Base-by-base conservation (phyloP, 1,140 invertebrate species). In the Caenorhabditis brenneri region DNA sequence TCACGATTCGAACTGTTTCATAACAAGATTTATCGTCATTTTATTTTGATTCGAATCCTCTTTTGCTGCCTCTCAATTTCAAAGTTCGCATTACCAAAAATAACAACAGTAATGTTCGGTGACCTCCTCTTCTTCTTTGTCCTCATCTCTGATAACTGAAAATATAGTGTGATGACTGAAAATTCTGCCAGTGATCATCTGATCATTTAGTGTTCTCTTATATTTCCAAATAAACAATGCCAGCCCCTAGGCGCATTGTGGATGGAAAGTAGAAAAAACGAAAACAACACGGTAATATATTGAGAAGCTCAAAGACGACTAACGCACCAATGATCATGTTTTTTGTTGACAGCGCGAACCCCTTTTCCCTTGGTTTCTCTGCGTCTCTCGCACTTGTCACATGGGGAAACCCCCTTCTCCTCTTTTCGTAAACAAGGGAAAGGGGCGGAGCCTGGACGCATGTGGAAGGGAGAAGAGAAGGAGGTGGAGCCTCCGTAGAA, bases 301-400 rank as follows among this genome's bases (percentile, higher is more conserved):
- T 58, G n/a, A 58, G 65, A 74, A 74, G 65, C 65, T 74, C 65
- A 74, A 74, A 74, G 65, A 46, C 65, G 65, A 74, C 36, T 74
- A 74, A 42, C 9, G 36, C 33, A 74, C 65, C 65, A 74, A 74
- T 74, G 36, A 74, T 42, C 65, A 42, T 74, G 33, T 74, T 42
- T 42, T 74, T 74, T 74, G 65, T 42, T 42, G 12, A 42, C 36
- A 9, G 29, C 65, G 1, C 5, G 24, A 4, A n/a, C 53, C 4
- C 53, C 7, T 6, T 31, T 58, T 29, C 29, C 36, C 27, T 31
- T 22, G 7, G 16, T 9, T n/a, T 39, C 22, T 65, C 60, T 65
- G 65, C 65, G 65, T 74, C 19, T 74, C 36, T 46, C 5, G 0
- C 1, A 3, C 10, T 31, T 22, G 36, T 39, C 65, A 24, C 10